Evolutionary conservation across 2,797 vertebrate genomes (phyloP).

Genomic region (Thamnophis elegans): DNA sequence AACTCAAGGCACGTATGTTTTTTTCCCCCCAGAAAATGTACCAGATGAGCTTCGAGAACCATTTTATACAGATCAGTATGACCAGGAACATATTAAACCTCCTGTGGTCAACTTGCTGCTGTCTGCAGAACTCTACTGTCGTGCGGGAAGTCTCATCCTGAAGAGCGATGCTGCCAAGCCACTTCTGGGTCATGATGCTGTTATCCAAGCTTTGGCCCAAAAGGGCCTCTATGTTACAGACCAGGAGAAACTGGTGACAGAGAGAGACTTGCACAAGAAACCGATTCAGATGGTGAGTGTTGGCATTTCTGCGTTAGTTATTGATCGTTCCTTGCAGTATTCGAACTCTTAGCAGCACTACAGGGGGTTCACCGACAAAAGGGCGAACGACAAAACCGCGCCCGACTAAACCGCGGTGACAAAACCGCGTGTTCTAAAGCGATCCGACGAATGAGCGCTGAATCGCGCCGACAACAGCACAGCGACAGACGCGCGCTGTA

Average conservation of each 20-base stretch:
- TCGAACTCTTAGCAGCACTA: not conserved
- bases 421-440: no score
- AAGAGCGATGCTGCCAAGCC: constrained; percentile 87
- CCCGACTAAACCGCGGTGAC: no score
- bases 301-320: constrained; percentile 10
- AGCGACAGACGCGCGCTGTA: no score
- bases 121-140: constrained; percentile 93
- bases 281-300: constrained; percentile 94
- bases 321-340: accelerated
- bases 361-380: no score
- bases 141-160: constrained; percentile 91
- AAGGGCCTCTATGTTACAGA: constrained; percentile 94
- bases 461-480: no score
- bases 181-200: constrained; percentile 89
- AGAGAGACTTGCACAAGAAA: constrained; percentile 91
- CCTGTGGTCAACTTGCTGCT: constrained; percentile 89
- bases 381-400: no score
- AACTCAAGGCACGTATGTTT: not conserved
- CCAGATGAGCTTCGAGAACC: constrained; percentile 89
- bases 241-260: constrained; percentile 91
- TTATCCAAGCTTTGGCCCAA: constrained; percentile 94
- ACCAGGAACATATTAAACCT: constrained; percentile 97
- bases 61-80: constrained; percentile 97
- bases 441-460: no score
- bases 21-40: constrained; percentile 79